Evolutionary conservation across 2,797 vertebrate genomes (phyloP).

Genomic region (Allobates femoralis): DNA sequence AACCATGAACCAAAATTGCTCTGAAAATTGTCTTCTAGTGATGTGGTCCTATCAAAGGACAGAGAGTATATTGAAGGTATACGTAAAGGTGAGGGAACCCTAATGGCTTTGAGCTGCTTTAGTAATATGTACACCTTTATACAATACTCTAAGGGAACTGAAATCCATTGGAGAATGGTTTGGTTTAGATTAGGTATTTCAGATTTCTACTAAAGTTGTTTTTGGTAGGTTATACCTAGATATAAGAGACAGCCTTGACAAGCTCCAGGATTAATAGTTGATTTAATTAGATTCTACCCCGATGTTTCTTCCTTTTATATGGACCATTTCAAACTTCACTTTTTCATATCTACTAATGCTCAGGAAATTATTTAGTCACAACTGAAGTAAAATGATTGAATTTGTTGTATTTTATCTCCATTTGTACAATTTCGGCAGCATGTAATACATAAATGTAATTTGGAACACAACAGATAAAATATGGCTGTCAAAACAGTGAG

Average conservation of each 20-base stretch:
- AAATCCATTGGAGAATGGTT: not conserved
- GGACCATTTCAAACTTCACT: not conserved
- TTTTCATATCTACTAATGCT: not conserved
- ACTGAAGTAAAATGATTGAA: not conserved
- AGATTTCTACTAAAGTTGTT: not conserved
- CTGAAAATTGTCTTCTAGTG: not conserved
- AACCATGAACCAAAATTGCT: not conserved
- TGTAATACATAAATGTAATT: constrained; percentile 28
- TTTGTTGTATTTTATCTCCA: constrained; percentile 11
- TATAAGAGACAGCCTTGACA: not conserved
- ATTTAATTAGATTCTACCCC: not conserved
- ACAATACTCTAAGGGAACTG: not conserved
- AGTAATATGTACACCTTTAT: not conserved
- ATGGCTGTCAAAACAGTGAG: constrained; percentile 51
- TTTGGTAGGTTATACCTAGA: not conserved
- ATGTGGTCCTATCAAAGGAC: not conserved
- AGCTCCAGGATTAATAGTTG: not conserved
- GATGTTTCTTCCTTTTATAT: not conserved
- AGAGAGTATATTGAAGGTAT: not conserved
- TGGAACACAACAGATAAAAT: constrained; percentile 45
- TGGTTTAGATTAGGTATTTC: not conserved
- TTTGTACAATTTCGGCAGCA: constrained; percentile 19
- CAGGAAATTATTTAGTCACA: constrained; percentile 2
- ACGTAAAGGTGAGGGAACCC: not conserved
- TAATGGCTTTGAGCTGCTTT: not conserved